Evolutionary conservation across 1,140 invertebrate species (phyloP).

Genomic region (Rhopalosiphum maidis): DNA sequence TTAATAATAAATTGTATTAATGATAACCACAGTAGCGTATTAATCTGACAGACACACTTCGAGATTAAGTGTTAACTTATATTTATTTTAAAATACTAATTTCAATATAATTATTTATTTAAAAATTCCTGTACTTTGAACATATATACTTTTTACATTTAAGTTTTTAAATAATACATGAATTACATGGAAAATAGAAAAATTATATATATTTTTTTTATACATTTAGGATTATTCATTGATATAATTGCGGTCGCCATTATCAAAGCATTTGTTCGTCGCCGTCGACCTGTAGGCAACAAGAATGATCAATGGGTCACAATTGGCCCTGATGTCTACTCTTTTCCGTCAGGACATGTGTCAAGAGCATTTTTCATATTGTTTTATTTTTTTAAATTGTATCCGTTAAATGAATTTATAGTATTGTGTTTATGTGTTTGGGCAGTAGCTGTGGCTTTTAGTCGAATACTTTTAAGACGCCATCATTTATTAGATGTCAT

Average conservation of each 20-base stretch:
- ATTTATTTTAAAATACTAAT: not conserved
- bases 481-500: conserved; percentile 89
- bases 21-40: no score
- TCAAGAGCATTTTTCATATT: conserved; percentile 83
- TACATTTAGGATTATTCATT: conserved; percentile 78
- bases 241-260: conserved; percentile 86
- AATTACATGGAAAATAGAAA: not conserved
- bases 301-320: conserved; percentile 69
- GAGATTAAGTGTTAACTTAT: no score
- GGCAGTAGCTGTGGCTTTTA: conserved; percentile 77
- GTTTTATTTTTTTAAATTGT: conserved; percentile 72
- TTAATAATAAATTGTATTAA: not conserved
- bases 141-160: not conserved
- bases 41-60: no score
- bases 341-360: conserved; percentile 95
- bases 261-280: conserved; percentile 78
- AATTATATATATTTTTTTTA: not conserved
- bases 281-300: conserved; percentile 77
- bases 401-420: conserved; percentile 69
- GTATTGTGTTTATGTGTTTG: conserved; percentile 74
- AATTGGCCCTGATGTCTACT: conserved; percentile 84
- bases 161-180: not conserved
- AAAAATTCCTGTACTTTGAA: not conserved
- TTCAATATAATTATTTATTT: not conserved
- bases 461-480: conserved; percentile 79